Percentiles rank a stretch among this genome's conserved stretches.
Evolutionary conservation across 2,888 invertebrate genomes (phyloP).

Genomic region (Chalcis sispes): DNA sequence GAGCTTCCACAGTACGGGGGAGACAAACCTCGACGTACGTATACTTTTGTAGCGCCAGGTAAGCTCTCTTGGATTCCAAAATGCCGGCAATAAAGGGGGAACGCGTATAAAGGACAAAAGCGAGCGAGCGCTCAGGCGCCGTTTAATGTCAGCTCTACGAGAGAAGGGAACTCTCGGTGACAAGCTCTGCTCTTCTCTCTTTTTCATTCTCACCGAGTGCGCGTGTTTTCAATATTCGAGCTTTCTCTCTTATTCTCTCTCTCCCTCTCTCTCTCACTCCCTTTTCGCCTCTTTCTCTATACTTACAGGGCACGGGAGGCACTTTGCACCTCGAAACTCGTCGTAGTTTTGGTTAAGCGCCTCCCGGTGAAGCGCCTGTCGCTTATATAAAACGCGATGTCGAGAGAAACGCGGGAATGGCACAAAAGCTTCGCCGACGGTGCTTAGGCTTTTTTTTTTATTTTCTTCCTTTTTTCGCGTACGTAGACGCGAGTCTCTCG

Average conservation of each 20-base stretch:
- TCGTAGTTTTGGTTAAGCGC: constrained; percentile 53
- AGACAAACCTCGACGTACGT: too few species aligned
- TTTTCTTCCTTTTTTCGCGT: neutral
- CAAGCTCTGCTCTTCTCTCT: constrained; percentile 15
- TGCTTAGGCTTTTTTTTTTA: neutral
- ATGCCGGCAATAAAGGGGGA: constrained; percentile 49
- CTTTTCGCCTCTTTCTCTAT: neutral
- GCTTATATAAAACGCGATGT: constrained; percentile 1
- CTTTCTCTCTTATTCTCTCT: neutral
- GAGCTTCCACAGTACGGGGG: neutral
- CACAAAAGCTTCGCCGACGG: constrained; percentile 4
- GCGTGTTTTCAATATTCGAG: constrained; percentile 45
- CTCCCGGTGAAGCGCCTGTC: neutral
- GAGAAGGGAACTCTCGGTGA: constrained; percentile 1
- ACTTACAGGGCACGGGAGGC: neutral
- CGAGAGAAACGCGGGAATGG: constrained; percentile 18
- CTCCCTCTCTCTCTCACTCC: neutral
- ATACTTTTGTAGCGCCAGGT: constrained; percentile 40
- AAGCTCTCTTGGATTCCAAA: constrained; percentile 40
- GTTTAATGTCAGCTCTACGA: constrained; percentile 54
- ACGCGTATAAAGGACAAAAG: constrained; percentile 23
- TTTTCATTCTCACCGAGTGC: neutral
- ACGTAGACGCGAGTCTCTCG: neutral
- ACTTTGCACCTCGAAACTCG: constrained; percentile 47
- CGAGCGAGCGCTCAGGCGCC: constrained; percentile 12